Evolutionary conservation across 2,797 vertebrate species (phyloP), one percentile per base, ranked within the genome.

Genomic region (Synanceia verrucosa): DNA sequence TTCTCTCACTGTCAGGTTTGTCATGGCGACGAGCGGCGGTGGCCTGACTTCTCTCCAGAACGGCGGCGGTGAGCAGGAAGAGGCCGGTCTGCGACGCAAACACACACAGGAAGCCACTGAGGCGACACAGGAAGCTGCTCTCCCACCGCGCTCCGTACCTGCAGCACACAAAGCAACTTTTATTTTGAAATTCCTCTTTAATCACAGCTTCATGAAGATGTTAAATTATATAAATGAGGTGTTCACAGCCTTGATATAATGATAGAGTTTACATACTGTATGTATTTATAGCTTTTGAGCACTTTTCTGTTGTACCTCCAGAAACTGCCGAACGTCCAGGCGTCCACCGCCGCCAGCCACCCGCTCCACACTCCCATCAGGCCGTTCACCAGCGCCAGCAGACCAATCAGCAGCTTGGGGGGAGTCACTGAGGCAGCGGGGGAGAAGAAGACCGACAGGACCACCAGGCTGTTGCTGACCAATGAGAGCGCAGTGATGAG

Each of bases 321-420:
- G 81, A 98, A 99, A 78, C 84, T 94, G n/a, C 96, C 96, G 9
- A 94, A 98, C 2, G 97, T 98, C 78, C 95, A 91, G 1, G 94
- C 92, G 7, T 99, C 97, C 51, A 97, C 92, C 0, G 90, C 87
- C 0, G 96, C 97, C 88, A 98, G 68, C 56, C 95, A 89, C 1
- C 94, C 94, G 0, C 95, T 95, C 90, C 95, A 94, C 26, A 96
- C 79, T 18, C 97, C 96, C 93, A 93, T 95, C 73, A 97, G 90
- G 26, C 92, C 84, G 72, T 99, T 97, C 63, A 94, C 95, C 60
- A 92, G 53, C 0, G 96, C 96, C 50, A 98, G 93, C 7, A 97
- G 89, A 36, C 96, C 96, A 4, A 97, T 91, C 46, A 99, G 52
- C 60, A 97, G 92, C 78, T 95, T 97, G 76, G 96, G 85, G 10